A percentile compares a stretch with the other conserved stretches of the same genome.
Evolutionary conservation across 2,113 vertebrate species (phyloP).

Genomic region (Theropithecus gelada): DNA sequence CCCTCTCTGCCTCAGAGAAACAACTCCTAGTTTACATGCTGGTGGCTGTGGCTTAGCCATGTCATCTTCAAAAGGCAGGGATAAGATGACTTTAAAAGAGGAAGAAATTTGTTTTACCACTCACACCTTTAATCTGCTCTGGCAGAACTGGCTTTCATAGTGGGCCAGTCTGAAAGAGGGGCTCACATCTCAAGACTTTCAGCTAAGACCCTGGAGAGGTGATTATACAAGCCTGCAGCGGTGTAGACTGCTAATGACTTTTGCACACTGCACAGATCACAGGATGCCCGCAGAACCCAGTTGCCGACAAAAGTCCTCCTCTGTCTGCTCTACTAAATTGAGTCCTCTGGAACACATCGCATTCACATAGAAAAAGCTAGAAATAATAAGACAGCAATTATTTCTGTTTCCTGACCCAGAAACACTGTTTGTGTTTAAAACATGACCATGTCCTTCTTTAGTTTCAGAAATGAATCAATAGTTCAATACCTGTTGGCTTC

Average conservation of each 20-base stretch:
- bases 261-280: neutral
- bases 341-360: neutral
- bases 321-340: neutral
- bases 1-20: neutral
- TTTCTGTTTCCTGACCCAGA: neutral
- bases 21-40: neutral
- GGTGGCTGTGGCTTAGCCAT: neutral
- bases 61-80: constrained; percentile 30
- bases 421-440: neutral
- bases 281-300: neutral
- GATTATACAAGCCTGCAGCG: neutral
- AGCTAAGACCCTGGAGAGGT: neutral
- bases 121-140: constrained; percentile 6
- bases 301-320: neutral
- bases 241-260: neutral
- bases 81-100: neutral
- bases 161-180: neutral
- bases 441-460: neutral
- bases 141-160: neutral
- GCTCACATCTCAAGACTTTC: neutral
- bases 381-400: neutral
- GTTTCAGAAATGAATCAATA: neutral
- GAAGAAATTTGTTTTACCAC: constrained; percentile 7
- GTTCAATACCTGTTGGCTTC: neutral
- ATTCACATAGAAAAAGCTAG: neutral